Evolutionary conservation across 2,113 vertebrate genomes (phyloP).

Genomic region (Calyptomena viridis): DNA sequence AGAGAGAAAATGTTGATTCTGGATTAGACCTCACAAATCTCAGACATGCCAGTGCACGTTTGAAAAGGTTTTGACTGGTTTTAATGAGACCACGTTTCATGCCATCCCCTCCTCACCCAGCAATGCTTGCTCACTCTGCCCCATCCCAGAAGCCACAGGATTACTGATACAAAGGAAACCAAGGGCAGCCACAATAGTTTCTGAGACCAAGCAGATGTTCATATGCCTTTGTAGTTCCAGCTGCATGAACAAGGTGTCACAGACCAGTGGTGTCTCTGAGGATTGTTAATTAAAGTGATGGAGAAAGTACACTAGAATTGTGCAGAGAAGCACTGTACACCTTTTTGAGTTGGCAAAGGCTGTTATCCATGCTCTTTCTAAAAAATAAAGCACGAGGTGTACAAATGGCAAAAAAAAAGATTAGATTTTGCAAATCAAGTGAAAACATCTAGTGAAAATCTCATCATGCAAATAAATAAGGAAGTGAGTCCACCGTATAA

Average conservation of each 20-base stretch:
- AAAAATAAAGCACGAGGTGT: not conserved
- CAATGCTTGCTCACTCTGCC: not conserved
- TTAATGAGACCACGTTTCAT: not conserved
- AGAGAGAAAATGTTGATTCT: not conserved
- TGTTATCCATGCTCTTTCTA: not conserved
- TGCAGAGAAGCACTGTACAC: not conserved
- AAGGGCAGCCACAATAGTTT: not conserved
- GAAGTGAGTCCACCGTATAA: not conserved
- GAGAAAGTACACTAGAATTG: not conserved
- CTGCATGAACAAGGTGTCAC: accelerated
- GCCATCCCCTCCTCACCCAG: not conserved
- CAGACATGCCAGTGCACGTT: not conserved
- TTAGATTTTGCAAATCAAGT: not conserved
- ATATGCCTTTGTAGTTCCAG: not conserved
- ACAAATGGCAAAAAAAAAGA: not conserved
- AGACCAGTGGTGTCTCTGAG: not conserved
- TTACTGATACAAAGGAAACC: not conserved
- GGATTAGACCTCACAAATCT: not conserved
- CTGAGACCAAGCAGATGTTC: not conserved
- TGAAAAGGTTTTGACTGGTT: not conserved
- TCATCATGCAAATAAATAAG: not conserved
- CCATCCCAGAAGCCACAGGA: not conserved
- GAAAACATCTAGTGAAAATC: not conserved
- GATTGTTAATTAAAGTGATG: not conserved
- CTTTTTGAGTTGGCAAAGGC: not conserved